Base-by-base conservation (phyloP, 2,113 vertebrate species). In the Tragelaphus imberbis region DNA sequence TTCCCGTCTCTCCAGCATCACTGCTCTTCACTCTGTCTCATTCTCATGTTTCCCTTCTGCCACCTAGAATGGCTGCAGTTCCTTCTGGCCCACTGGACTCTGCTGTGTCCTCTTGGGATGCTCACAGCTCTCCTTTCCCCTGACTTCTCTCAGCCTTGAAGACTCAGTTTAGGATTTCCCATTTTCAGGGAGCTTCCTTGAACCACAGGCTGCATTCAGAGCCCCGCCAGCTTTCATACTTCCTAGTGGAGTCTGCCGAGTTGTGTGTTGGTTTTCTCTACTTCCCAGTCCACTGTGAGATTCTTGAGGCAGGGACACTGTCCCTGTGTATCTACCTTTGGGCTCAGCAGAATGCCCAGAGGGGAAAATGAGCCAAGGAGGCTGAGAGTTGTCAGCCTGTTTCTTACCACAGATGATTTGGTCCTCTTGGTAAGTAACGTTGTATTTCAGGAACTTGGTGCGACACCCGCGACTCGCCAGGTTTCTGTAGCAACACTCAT, bases 361-460 rank as follows among this genome's bases (percentile, higher is more conserved):
- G 0, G 13, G 27, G 1, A 23, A n/a, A 61, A n/a, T 13, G 12
- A 61, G 47, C 2, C 11, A 51, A 56, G 51, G 30, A 59, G 13
- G 30, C 19, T 1, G 0, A 7, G 6, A 8, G 4, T 0, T 0
- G 3, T 13, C 5, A 9, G 49, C 9, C 17, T 58, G 53, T 63
- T 63, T 33, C 97, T 97, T 85, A 98, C 98, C 96, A 1, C 96
- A 97, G 58, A 6, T 2, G 36, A 98, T 33, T 19, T 4, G 16
- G 36, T 3, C 0, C 1, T 1, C 2, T 33, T 0, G 1, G 17
- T 0, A 1, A 5, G 61, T 40, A 88, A 0, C 15, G 0, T 55
- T 2, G 68, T 98, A 98, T 1, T 0, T 0, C 17, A 2, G 40
- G 0, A 0, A 0, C 33, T 88, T 98, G 47, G 98, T 97, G 0